Percentiles rank a stretch among this genome's conserved stretches.
phyloP scores from a whole-genome alignment of 2,797 vertebrate species.

The Pterois miles region DNA sequence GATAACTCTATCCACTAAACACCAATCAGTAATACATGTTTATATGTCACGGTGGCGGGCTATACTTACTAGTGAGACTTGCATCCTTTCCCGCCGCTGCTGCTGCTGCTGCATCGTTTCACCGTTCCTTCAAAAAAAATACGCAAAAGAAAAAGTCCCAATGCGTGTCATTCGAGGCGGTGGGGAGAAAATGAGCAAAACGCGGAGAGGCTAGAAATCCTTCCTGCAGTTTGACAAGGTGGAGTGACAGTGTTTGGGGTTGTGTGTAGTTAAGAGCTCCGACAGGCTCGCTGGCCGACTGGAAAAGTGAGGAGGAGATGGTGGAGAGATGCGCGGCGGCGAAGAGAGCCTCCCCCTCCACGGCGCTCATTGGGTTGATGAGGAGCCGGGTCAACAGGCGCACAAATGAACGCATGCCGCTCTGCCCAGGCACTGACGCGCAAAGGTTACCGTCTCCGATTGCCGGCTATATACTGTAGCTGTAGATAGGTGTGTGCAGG shows the following conservation, averaged over 20 bases:
- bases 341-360: constrained; percentile 91
- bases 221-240: constrained; percentile 59
- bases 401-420: constrained; percentile 85
- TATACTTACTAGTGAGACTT: constrained; percentile 80
- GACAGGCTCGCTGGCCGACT: constrained; percentile 87
- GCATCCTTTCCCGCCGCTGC: constrained; percentile 47
- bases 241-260: constrained; percentile 58
- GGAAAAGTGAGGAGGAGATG: constrained; percentile 91
- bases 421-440: constrained; percentile 66
- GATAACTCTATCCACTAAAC: constrained; percentile 28
- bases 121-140: constrained; percentile 46
- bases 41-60: constrained; percentile 3
- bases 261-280: constrained; percentile 79
- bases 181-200: constrained; percentile 13
- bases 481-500: constrained; percentile 17
- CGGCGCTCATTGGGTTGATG: constrained; percentile 94
- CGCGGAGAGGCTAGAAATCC: constrained; percentile 61
- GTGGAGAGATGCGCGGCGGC: constrained; percentile 84
- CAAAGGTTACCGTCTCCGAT: constrained; percentile 54
- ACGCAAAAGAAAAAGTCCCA: constrained; percentile 47
- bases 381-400: constrained; percentile 92
- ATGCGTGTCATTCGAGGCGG: constrained; percentile 45
- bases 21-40: constrained; percentile 45
- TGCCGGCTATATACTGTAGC: not conserved
- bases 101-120: constrained; percentile 66